Evolutionary conservation across 37 sponge, comb jelly and placozoan species (phyloP).

Genomic region (Geodia barretti): DNA sequence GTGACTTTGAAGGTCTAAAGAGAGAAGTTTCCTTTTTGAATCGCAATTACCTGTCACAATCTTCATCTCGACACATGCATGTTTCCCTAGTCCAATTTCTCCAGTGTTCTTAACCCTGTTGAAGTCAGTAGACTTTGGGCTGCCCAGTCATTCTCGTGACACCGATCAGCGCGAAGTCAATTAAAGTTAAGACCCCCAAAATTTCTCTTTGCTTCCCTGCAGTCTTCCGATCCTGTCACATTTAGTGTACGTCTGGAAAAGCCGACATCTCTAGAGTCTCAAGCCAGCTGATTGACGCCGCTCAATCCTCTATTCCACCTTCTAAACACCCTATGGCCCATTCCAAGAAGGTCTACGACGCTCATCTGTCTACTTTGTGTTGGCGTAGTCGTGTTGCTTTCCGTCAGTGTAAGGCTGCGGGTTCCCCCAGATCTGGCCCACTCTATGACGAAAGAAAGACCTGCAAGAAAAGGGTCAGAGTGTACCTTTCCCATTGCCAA

Average conservation of each 20-base stretch:
- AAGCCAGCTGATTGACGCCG: neutral
- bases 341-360: neutral
- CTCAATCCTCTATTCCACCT: neutral
- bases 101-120: neutral
- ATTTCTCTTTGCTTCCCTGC: neutral
- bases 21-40: neutral
- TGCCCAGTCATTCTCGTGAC: neutral
- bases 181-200: neutral
- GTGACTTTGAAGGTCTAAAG: neutral
- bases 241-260: neutral
- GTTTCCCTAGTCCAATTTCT: too few species aligned
- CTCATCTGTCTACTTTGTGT: neutral
- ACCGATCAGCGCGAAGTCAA: neutral
- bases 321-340: neutral
- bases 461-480: neutral
- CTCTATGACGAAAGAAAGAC: neutral
- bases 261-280: neutral
- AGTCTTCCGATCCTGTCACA: too few species aligned
- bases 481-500: neutral
- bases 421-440: neutral
- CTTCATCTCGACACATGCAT: too few species aligned
- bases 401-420: neutral
- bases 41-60: neutral
- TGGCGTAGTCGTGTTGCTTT: neutral
- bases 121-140: neutral